Base-by-base conservation (phyloP, 2,888 invertebrate species). In the Arrhopalites spinosus region DNA sequence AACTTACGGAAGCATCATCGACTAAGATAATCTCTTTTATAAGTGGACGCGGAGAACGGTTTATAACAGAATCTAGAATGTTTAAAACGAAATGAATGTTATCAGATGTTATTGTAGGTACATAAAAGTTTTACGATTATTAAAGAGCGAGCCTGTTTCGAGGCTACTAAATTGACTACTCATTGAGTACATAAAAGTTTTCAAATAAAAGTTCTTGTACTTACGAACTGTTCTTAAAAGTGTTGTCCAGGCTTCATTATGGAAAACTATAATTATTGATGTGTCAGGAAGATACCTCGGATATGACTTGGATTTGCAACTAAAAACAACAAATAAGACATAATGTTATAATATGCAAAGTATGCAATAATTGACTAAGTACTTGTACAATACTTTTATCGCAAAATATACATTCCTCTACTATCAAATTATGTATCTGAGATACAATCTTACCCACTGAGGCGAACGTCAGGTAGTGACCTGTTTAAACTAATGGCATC, bases 211-310 rank as follows among this genome's bases (percentile, higher is more conserved):
- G 8, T 11, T 11, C 7, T 45, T 45, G 45, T 45, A 45, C 45
- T 11, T 17, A 50, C n/a, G 15, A n/a, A 15, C 50, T 0, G 98
- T 98, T 70, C 98, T 89, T 78, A 98, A 88, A 25, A 99, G 89
- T 0, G 98, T 99, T 61, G 95, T 92, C 98, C 98, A 98, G 0
- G 98, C 98, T 86, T 99, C 98, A 86, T 99, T 99, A 88, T 99
- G 98, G 87, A 99, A 99, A 73, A 99, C 98, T 84, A 99, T 97
- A 78, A 99, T 96, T 83, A 99, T 95, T 84, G 96, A 95, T 27
- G 98, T 97, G 59, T 93, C 91, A 3, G 98, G 98, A 84, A 98
- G 88, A 80, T 92, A 88, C 66, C 89, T 88, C 56, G 92, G 90
- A 86, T 95, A 93, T 75, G 87, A 87, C 85, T 95, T 95, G 83